These are phyloP conservation scores for Watsonalla cultraria DNA, from an alignment of 2,888 invertebrate genomes.

Conservation along the genomic window DNA sequence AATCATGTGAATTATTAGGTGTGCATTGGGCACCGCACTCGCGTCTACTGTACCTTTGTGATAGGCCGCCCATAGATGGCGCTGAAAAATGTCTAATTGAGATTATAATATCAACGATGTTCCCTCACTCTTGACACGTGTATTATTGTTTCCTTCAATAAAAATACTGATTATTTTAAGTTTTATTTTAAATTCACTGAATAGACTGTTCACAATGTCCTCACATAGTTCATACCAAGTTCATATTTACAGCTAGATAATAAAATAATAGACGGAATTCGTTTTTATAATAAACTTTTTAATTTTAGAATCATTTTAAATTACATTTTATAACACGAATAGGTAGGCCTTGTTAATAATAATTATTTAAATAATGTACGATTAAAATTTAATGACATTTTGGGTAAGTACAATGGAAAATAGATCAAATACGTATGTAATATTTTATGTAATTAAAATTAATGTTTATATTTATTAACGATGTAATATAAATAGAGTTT, in stretches of 20 bases:
- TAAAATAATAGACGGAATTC: conserved; percentile 31
- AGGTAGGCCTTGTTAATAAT: conserved; percentile 58
- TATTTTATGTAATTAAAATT: conserved; percentile 64
- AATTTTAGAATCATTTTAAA: conserved; percentile 67
- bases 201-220: conserved; percentile 33
- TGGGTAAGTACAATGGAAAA: conserved; percentile 60
- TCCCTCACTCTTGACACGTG: conserved; percentile 44
- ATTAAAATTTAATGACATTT: conserved; percentile 46
- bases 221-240: conserved; percentile 6
- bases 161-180: conserved; percentile 65
- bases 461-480: conserved; percentile 52
- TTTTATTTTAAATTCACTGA: conserved; percentile 62
- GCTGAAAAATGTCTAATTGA: conserved; percentile 13
- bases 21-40: background rate
- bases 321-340: conserved; percentile 55
- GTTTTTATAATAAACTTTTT: conserved; percentile 50
- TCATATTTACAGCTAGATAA: conserved; percentile 6
- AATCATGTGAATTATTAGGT: conserved; percentile 2
- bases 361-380: conserved; percentile 53
- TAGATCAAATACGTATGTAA: conserved; percentile 41
- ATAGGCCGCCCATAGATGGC: background rate
- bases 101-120: conserved; percentile 16
- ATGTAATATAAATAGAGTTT: conserved; percentile 64
- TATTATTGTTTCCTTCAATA: conserved; percentile 64
- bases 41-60: background rate